Percentiles rank a stretch among this genome's conserved stretches.
Evolutionary conservation across 2,888 invertebrate species (phyloP).

Genomic region (Chymomyza procnemis): DNA sequence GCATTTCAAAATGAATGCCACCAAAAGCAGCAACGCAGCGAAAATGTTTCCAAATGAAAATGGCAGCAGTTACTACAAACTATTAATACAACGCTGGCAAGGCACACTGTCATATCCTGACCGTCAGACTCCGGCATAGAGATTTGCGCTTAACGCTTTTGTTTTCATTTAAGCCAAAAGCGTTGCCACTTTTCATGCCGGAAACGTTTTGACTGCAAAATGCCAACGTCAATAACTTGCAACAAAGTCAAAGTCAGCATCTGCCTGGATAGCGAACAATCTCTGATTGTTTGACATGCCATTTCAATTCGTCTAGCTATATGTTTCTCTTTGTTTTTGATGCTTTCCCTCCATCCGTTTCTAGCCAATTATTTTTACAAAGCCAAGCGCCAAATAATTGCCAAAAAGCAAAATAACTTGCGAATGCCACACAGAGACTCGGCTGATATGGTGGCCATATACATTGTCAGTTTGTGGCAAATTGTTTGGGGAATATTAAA

Average conservation of each 20-base stretch:
- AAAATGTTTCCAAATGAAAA: conserved; percentile 44
- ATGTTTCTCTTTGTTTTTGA: conserved; percentile 21
- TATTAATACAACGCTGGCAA: background rate
- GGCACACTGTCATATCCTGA: background rate
- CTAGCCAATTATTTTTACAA: conserved; percentile 67
- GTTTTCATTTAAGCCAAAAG: conserved; percentile 26
- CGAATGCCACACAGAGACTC: conserved; percentile 11
- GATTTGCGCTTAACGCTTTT: background rate
- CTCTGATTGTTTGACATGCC: conserved; percentile 64
- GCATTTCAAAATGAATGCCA: conserved; percentile 56
- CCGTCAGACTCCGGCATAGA: background rate
- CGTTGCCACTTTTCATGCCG: conserved; percentile 10
- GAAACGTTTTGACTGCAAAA: conserved; percentile 61
- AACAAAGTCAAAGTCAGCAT: conserved; percentile 14
- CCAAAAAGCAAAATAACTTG: conserved; percentile 33
- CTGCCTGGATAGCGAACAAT: conserved; percentile 9
- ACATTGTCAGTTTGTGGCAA: conserved; percentile 32
- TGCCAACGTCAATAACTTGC: conserved; percentile 56
- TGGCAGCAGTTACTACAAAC: background rate
- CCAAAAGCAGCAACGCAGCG: conserved; percentile 66
- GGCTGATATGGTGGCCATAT: background rate
- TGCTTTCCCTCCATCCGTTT: conserved; percentile 32
- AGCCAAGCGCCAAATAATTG: conserved; percentile 54
- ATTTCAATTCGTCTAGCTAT: conserved; percentile 28
- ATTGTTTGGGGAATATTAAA: conserved; percentile 60